Percentiles rank a stretch among this genome's conserved stretches.
phyloP scores from a whole-genome alignment of 2,113 vertebrate species.

The Saiga tatarica region DNA sequence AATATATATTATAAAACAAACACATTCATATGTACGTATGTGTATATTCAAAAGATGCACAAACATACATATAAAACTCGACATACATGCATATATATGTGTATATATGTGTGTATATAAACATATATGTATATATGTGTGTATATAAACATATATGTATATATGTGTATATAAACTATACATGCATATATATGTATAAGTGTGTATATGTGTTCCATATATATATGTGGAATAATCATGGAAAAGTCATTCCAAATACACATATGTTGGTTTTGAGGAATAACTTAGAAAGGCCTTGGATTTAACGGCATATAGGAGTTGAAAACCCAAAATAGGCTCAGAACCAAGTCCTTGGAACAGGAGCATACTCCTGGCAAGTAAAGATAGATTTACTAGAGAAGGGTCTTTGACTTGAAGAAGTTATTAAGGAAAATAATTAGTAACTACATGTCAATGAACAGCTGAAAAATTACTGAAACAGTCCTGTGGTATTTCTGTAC shows the following conservation, averaged over 20 bases:
- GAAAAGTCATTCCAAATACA: not conserved
- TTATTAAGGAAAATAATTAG: not conserved
- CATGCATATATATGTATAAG: not conserved
- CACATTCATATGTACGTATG: not conserved
- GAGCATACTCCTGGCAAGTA: not conserved
- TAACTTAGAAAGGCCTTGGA: not conserved
- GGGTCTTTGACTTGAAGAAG: not conserved
- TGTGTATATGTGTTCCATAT: not conserved
- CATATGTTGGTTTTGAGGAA: not conserved
- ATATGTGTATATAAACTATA: no score
- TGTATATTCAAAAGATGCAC: not conserved
- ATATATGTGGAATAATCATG: not conserved
- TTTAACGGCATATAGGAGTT: not conserved
- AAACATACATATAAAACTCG: not conserved
- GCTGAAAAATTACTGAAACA: not conserved
- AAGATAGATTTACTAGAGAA: not conserved
- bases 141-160: no score
- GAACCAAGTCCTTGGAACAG: not conserved
- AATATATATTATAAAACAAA: not conserved
- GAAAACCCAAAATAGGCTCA: not conserved
- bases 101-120: no score
- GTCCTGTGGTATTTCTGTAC: not conserved
- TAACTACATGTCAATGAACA: not conserved
- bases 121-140: no score
- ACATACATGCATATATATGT: not conserved